phyloP scores from a whole-genome alignment of 1,140 invertebrate genomes.

The Octopus sinensis region DNA sequence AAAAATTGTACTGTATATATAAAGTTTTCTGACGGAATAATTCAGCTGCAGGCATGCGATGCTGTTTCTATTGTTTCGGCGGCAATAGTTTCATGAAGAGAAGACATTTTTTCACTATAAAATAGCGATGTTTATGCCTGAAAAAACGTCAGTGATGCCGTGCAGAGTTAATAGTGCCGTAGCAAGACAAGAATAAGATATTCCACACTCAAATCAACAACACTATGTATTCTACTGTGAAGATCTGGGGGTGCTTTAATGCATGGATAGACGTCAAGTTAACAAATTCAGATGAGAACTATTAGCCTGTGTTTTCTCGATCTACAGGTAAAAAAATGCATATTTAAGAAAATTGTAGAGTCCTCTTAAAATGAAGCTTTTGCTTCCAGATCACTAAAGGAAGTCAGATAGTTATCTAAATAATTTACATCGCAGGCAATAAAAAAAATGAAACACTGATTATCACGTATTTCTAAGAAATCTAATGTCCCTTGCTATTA shows the following conservation, averaged over 20 bases:
- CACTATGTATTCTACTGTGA: background rate
- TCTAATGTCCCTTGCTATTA: background rate
- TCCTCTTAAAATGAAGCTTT: background rate
- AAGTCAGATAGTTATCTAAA: conserved; percentile 5
- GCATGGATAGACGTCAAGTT: background rate
- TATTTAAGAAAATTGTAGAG: background rate
- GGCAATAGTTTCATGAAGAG: background rate
- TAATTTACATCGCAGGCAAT: background rate
- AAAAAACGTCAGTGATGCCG: background rate
- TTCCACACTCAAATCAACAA: conserved; percentile 5
- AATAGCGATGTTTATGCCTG: background rate
- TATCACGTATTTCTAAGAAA: background rate
- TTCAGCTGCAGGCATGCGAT: background rate
- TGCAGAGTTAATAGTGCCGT: background rate
- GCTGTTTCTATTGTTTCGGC: conserved; percentile 1
- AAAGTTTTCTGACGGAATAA: conserved; percentile 1
- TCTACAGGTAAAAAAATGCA: background rate
- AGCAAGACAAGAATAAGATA: background rate
- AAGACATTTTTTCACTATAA: background rate
- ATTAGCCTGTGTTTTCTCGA: background rate
- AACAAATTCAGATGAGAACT: background rate
- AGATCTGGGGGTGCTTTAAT: background rate
- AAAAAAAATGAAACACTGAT: background rate
- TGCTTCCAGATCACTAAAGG: background rate
- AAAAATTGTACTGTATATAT: conserved; percentile 3